These are phyloP conservation scores for Piscicola geometra DNA, from an alignment of 2,888 invertebrate genomes.

Conservation along the genomic window DNA sequence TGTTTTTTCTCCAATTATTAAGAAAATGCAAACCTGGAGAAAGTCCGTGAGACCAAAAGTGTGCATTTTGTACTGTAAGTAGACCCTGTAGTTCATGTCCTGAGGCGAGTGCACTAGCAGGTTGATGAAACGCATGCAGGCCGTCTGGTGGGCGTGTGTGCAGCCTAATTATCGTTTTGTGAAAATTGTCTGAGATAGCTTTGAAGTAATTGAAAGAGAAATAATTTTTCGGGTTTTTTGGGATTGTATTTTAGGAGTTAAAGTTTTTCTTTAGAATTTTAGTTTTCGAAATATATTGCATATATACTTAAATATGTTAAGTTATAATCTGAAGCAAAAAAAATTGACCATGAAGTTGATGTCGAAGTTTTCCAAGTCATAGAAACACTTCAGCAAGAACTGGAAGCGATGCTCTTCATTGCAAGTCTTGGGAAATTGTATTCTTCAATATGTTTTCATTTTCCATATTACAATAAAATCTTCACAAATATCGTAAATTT, in stretches of 20 bases:
- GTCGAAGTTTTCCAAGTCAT: conserved; percentile 37
- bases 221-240: too few species aligned
- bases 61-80: conserved; percentile 32
- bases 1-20: too few species aligned
- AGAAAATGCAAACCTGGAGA: conserved; percentile 44
- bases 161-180: too few species aligned
- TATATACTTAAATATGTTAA: too few species aligned
- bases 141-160: neutral
- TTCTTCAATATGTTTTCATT: neutral
- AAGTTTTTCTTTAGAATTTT: too few species aligned
- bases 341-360: conserved; percentile 33
- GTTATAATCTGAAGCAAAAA: too few species aligned
- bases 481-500: neutral
- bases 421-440: conserved; percentile 10
- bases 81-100: conserved; percentile 35
- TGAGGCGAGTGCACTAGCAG: conserved; percentile 33
- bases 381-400: conserved; percentile 21
- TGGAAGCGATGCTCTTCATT: conserved; percentile 21
- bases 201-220: too few species aligned
- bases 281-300: too few species aligned
- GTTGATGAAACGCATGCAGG: conserved; percentile 31
- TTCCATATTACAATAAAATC: neutral
- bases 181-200: too few species aligned
- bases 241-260: too few species aligned
- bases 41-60: neutral